Evolutionary conservation across 2,888 invertebrate species (phyloP).

Genomic region (Neocrepidodera transversa): DNA sequence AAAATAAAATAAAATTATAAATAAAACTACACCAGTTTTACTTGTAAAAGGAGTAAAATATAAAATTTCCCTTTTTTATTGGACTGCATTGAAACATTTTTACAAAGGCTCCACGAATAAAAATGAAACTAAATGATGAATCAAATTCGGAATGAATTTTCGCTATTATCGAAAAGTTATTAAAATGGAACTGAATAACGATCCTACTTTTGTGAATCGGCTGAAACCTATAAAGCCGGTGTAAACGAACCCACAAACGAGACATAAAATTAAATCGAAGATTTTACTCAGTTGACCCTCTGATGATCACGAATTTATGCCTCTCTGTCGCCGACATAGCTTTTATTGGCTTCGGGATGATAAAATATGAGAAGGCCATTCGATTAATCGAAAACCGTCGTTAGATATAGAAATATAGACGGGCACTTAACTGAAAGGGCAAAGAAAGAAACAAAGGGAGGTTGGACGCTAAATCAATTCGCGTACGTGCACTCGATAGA

Average conservation of each 20-base stretch:
- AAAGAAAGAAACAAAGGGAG: constrained; percentile 22
- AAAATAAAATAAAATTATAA: too few species aligned
- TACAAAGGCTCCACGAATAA: background rate
- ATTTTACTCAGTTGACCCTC: constrained; percentile 27
- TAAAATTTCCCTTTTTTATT: too few species aligned
- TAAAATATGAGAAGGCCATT: constrained; percentile 25
- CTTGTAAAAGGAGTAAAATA: too few species aligned
- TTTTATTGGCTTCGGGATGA: constrained; percentile 30
- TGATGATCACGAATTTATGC: constrained; percentile 34
- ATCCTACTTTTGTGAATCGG: background rate
- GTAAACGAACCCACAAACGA: constrained; percentile 18
- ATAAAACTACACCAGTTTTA: too few species aligned
- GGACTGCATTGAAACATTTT: background rate
- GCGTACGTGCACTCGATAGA: background rate
- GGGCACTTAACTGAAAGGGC: constrained; percentile 15
- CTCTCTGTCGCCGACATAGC: constrained; percentile 28
- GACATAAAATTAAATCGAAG: constrained; percentile 28
- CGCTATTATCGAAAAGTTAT: constrained; percentile 11
- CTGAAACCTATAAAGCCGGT: constrained; percentile 5
- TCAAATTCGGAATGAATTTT: background rate
- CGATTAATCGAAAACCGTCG: constrained; percentile 22
- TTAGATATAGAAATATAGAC: constrained; percentile 25
- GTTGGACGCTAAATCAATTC: constrained; percentile 13
- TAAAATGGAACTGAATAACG: constrained; percentile 13
- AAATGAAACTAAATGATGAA: background rate